Evolutionary conservation across 2,888 invertebrate genomes (phyloP), one percentile per base, ranked within the genome.

Genomic region (Drosophila engyochracea): DNA sequence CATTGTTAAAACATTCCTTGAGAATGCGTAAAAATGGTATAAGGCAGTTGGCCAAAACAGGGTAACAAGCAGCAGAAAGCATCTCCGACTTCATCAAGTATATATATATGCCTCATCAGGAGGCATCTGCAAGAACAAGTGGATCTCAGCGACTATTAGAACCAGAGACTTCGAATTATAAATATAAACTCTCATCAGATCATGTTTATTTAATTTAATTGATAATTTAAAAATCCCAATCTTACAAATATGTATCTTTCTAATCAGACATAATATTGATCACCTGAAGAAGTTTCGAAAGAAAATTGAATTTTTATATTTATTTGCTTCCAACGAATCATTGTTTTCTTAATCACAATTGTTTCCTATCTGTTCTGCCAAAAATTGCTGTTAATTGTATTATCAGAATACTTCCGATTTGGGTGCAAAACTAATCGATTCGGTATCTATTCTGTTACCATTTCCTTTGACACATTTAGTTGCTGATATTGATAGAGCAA

Each of bases 401-500:
- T n/a, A 39, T 57, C 57, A 39, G n/a, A n/a, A 16, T 30, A 57
- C 57, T 57, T 57, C 39, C 57, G 57, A 57, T 39, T 57, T 39
- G 41, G 57, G 57, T 57, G 57, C 57, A 57, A 39, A 41, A 31
- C 41, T 22, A 31, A 44, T 31, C 41, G 31, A 31, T 16, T 22
- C 16, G 5, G 22, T 41, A 57, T 41, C 57, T 16, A 22, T 22
- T 41, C 1, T 5, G 28, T 30, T 10, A 51, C 3, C 19, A 51
- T 51, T 30, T n/a, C 5, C 1, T 22, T 31, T 41, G 28, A 3
- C 41, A n/a, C n/a, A 57, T 16, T 30, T 16, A 10, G 16, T 31
- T 16, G 30, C 39, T 39, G 28, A 39, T 57, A 57, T 57, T 30
- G 28, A 39, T 39, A 12, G 4, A 5, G 55, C 1, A 4, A n/a